Base-by-base conservation (phyloP, 2,113 vertebrate genomes). In the Spilogale gracilis region DNA sequence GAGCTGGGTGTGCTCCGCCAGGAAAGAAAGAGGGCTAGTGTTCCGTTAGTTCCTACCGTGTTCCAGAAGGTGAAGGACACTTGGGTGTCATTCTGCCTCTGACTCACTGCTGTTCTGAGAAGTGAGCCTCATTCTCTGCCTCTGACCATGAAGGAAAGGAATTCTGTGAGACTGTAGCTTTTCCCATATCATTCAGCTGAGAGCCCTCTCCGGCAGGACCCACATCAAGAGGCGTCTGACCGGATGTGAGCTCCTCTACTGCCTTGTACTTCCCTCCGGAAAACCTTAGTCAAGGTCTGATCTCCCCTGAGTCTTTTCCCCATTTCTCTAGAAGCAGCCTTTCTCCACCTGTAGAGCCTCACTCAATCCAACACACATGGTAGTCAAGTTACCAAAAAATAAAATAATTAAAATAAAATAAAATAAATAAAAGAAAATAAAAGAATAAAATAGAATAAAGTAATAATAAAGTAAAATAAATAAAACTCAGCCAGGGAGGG, bases 191-290 rank as follows among this genome's bases (percentile, higher is more conserved):
- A 14, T 25, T 67, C 45, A 32, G 60, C 60, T 54, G 7, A 14
- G 48, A n/a, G 16, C 3, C 12, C 10, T 11, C 8, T 0, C 10
- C 20, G 20, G 20, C 38, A 27, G 84, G 16, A 27, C 7, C 2
- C 21, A 7, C 18, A 58, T 14, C 4, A 17, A 21, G 69, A 73
- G 5, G 50, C 16, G 12, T 50, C n/a, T 4, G 8, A 5, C 16
- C 38, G 17, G 25, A 23, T 20, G 16, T 4, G 16, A 69, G 14
- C 5, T 5, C 48, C 16, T 25, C 58, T 3, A 23, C 52, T 11
- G 30, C 5, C 21, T n/a, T 0, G 3, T 14, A 7, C 30, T 11
- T 30, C 10, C 1, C 43, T 7, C 23, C n/a, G 25, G 14, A 20
- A 23, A 56, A 32, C 4, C 14, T 4, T 12, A 14, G 38, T 21